Percentiles rank a stretch among this genome's conserved stretches.
phyloP scores from a whole-genome alignment of 2,113 vertebrate genomes.

The Pangasianodon gigas region DNA sequence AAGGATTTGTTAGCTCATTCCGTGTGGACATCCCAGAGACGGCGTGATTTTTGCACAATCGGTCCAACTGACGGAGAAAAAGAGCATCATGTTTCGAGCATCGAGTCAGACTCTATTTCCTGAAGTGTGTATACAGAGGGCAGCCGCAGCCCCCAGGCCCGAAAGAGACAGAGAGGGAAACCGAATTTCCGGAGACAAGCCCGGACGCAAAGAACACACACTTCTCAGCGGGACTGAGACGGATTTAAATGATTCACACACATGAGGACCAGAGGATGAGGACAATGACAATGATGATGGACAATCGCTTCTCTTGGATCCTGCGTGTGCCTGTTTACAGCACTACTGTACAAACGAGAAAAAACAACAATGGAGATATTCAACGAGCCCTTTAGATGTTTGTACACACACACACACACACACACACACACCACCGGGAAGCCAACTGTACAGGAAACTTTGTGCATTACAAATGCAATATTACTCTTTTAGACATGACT shows the following conservation, averaged over 20 bases:
- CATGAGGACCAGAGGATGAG: slow-evolving; percentile 45
- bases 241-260: slow-evolving; percentile 10
- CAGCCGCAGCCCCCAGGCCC: not conserved
- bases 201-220: slow-evolving; percentile 78
- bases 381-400: slow-evolving; percentile 95
- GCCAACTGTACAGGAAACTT: slow-evolving; percentile 91
- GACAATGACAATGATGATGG: slow-evolving; percentile 69
- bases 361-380: slow-evolving; percentile 61
- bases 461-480: slow-evolving; percentile 98
- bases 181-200: slow-evolving; percentile 43
- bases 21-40: slow-evolving; percentile 92
- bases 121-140: slow-evolving; percentile 71
- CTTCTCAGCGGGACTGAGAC: slow-evolving; percentile 98
- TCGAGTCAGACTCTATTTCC: slow-evolving; percentile 81
- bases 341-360: slow-evolving; percentile 82
- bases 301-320: slow-evolving; percentile 75
- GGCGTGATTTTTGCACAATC: slow-evolving; percentile 96
- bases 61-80: slow-evolving; percentile 78
- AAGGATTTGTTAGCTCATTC: slow-evolving; percentile 98
- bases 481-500: slow-evolving; percentile 96
- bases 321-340: slow-evolving; percentile 99
- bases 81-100: slow-evolving; percentile 82
- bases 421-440: slow-evolving; percentile 72
- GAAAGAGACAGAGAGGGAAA: slow-evolving; percentile 18
- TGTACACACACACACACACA: slow-evolving; percentile 62